Percentiles rank a stretch among this genome's conserved stretches.
Evolutionary conservation across 2,888 invertebrate genomes (phyloP).

Genomic region (Agriopis leucophaearia): DNA sequence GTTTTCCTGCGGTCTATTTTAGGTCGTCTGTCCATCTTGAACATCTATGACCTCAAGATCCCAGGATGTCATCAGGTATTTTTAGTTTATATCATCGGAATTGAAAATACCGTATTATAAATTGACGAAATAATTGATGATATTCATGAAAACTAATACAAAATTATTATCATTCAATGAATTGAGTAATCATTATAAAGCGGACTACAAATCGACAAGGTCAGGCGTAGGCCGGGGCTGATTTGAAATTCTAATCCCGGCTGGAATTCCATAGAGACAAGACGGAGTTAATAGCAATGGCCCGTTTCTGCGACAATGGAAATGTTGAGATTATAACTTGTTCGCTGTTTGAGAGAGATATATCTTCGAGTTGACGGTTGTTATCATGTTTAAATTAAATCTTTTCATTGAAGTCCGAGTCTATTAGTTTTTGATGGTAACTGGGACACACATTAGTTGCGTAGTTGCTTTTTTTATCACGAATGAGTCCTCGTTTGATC

Average conservation of each 20-base stretch:
- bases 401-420: neutral
- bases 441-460: too few relatives aligned
- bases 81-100: too few relatives aligned
- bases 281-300: slow-evolving; percentile 25
- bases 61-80: too few relatives aligned
- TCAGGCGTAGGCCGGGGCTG: slow-evolving; percentile 43
- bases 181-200: neutral
- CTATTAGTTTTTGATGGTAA: too few relatives aligned
- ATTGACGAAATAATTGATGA: too few relatives aligned
- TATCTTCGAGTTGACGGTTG: neutral
- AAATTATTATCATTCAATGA: slow-evolving; percentile 4
- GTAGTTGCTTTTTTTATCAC: too few relatives aligned
- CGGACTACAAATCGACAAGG: slow-evolving; percentile 25
- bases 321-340: slow-evolving; percentile 10
- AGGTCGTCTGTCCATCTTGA: too few relatives aligned
- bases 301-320: slow-evolving; percentile 17
- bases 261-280: slow-evolving; percentile 62
- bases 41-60: too few relatives aligned
- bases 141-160: too few relatives aligned
- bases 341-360: neutral
- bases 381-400: neutral
- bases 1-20: too few relatives aligned
- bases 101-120: too few relatives aligned
- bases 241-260: slow-evolving; percentile 69
- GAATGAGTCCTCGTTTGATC: too few relatives aligned